phyloP scores from a whole-genome alignment of 2,113 vertebrate species.

The Dipodomys spectabilis region DNA sequence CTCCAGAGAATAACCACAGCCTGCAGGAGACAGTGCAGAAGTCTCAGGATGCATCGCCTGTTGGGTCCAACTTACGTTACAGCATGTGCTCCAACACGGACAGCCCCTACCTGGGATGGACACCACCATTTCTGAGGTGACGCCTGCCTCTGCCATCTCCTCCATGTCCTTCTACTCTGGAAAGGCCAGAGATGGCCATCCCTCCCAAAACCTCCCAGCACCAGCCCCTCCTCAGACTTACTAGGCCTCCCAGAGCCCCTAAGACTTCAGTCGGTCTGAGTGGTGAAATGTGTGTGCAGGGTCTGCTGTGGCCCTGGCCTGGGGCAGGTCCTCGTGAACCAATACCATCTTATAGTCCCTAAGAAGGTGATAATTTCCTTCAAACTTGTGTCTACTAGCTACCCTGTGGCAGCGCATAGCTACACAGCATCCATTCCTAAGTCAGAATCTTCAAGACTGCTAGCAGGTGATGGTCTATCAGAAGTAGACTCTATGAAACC shows the following conservation, averaged over 20 bases:
- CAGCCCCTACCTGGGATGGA: accelerated
- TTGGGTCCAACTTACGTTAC: not conserved
- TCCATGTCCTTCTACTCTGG: not conserved
- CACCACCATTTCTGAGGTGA: not conserved
- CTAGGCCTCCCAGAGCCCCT: not conserved
- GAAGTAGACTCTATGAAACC: not conserved
- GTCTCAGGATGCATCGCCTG: not conserved
- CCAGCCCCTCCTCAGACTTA: not conserved
- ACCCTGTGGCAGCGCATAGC: not conserved
- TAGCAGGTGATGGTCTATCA: not conserved
- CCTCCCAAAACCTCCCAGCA: not conserved
- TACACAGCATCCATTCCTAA: not conserved
- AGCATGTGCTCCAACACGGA: not conserved
- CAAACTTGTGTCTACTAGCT: too few species aligned
- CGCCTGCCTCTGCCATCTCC: not conserved
- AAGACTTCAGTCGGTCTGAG: not conserved
- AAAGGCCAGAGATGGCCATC: not conserved
- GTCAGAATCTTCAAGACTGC: not conserved
- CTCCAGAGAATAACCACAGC: accelerated
- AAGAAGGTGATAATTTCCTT: not conserved
- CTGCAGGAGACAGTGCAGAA: not conserved
- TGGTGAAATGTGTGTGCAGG: not conserved
- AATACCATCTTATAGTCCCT: not conserved
- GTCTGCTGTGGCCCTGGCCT: not conserved
- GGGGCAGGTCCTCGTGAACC: not conserved